phyloP scores from a whole-genome alignment of 1,140 invertebrate species.

The Drosophila bocqueti region DNA sequence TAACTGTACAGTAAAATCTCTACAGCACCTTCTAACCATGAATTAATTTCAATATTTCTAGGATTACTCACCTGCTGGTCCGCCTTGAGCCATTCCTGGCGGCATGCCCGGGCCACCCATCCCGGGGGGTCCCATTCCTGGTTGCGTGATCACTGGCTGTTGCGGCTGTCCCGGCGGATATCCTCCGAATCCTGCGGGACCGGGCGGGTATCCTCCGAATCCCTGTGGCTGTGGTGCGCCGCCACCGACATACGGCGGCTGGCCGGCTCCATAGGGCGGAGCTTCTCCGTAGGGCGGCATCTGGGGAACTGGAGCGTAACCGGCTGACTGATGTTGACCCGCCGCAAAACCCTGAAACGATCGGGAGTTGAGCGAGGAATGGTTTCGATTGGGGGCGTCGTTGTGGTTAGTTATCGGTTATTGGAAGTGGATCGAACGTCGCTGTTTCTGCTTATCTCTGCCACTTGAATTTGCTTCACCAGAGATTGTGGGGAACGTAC shows the following conservation, averaged over 20 bases:
- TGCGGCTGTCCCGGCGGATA: constrained; percentile 54
- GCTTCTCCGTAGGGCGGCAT: constrained; percentile 69
- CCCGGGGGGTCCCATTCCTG: constrained; percentile 62
- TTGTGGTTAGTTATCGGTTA: neutral
- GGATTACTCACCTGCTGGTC: constrained; percentile 60
- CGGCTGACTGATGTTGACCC: constrained; percentile 39
- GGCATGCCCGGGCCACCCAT: constrained; percentile 33
- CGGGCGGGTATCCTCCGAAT: constrained; percentile 59
- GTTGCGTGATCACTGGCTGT: constrained; percentile 71
- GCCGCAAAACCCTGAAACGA: constrained; percentile 68
- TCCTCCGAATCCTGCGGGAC: constrained; percentile 47
- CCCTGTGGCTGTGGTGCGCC: constrained; percentile 38
- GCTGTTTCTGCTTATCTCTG: constrained; percentile 2
- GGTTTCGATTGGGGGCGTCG: constrained; percentile 22
- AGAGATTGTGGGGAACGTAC: neutral
- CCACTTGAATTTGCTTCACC: neutral
- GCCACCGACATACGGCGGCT: constrained; percentile 56
- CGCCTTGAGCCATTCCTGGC: constrained; percentile 26
- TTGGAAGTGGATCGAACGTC: neutral
- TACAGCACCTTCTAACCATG: neutral
- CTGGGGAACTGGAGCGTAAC: constrained; percentile 77
- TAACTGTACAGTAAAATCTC: neutral
- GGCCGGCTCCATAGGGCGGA: constrained; percentile 54
- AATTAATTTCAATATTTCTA: constrained; percentile 3
- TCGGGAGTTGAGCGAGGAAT: constrained; percentile 14